These are phyloP conservation scores for Eira barbara DNA, from an alignment of 2,113 vertebrate genomes.

Conservation along the genomic window DNA sequence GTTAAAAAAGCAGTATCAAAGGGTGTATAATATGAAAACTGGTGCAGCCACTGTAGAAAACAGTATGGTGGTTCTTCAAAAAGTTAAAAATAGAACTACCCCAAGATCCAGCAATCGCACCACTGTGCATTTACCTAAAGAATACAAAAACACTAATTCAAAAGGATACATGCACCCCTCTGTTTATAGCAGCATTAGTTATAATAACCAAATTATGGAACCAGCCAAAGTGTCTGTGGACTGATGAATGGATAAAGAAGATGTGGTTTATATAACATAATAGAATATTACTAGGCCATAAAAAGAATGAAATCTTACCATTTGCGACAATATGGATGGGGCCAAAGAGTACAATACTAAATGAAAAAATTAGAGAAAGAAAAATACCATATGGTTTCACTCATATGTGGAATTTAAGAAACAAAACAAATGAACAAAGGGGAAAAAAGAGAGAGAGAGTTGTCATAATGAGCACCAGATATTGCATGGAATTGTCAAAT, in stretches of 20 bases:
- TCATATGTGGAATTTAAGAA: not conserved
- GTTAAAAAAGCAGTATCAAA: not conserved
- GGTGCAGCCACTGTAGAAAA: not conserved
- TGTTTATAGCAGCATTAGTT: not conserved
- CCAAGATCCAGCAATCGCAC: not conserved
- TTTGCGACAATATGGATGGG: too few species aligned
- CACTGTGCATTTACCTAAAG: not conserved
- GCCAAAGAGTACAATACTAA: not conserved
- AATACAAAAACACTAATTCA: not conserved
- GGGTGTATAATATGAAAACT: not conserved
- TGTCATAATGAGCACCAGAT: not conserved
- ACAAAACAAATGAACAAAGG: not conserved
- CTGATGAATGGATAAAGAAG: not conserved
- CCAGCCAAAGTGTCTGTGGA: not conserved
- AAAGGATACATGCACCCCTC: not conserved
- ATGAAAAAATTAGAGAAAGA: not conserved
- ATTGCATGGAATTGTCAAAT: not conserved
- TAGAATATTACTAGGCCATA: not conserved
- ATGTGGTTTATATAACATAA: not conserved
- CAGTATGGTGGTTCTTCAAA: not conserved
- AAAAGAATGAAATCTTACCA: not conserved
- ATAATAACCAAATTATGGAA: not conserved
- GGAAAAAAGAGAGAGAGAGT: not conserved
- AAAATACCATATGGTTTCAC: not conserved
- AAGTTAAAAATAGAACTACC: not conserved